A percentile compares a stretch with the other conserved stretches of the same genome.
phyloP scores from a whole-genome alignment of 2,113 vertebrate species.

The Oreochromis tanganicae region DNA sequence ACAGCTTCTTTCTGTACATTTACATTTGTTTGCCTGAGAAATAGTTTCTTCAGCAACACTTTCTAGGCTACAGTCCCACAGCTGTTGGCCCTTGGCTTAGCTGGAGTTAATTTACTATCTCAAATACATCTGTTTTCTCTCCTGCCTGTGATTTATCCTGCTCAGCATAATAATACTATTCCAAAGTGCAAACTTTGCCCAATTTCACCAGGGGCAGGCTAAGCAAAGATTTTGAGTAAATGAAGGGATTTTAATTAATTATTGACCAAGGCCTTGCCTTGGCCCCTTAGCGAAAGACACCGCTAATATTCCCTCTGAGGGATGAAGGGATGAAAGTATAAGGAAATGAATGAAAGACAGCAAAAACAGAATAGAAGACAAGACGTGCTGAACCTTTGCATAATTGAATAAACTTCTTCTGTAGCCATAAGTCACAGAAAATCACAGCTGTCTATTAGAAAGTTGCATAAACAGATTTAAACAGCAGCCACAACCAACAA shows the following conservation, averaged over 20 bases:
- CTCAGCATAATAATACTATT: conserved; percentile 23
- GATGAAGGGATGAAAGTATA: conserved; percentile 19
- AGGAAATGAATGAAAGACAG: conserved; percentile 8
- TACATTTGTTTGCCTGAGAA: not conserved
- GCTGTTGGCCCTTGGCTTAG: not conserved
- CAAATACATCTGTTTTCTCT: conserved; percentile 9
- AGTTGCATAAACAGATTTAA: not conserved
- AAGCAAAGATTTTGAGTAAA: conserved; percentile 42
- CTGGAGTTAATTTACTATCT: conserved; percentile 2
- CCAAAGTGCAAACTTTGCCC: conserved; percentile 32
- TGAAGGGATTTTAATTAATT: conserved; percentile 66
- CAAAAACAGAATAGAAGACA: not conserved
- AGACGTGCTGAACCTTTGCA: not conserved
- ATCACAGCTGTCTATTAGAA: not conserved
- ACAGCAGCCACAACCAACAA: not conserved
- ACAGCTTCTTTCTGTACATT: not conserved
- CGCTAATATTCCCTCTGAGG: conserved; percentile 50
- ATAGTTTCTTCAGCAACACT: not conserved
- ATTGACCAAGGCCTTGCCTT: conserved; percentile 36
- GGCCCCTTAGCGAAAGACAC: conserved; percentile 32
- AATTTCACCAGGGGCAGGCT: conserved; percentile 26
- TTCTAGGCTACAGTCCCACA: not conserved
- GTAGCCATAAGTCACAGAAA: not conserved
- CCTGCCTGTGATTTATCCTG: conserved; percentile 8
- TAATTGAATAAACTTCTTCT: not conserved